Base-by-base conservation (phyloP, 2,113 vertebrate genomes). In the Sceloporus tristichus region DNA sequence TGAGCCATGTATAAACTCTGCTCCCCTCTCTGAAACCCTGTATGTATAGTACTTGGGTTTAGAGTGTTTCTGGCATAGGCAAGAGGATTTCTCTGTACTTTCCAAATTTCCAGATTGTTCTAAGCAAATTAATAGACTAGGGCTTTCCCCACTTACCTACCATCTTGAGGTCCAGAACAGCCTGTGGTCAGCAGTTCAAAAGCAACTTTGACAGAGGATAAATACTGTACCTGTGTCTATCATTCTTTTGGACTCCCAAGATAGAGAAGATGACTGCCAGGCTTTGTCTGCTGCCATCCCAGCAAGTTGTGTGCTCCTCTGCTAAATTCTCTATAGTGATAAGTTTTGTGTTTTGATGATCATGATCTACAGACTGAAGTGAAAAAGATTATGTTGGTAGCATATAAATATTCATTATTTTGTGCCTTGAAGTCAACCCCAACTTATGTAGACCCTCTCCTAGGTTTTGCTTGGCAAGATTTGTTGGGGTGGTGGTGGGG, bases 1-100 rank as follows among this genome's bases (percentile, higher is more conserved):
- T 85, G 73, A 85, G 68, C 70, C 71, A 56, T 5, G 4, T 6
- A 91, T 93, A 85, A 71, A 71, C 25, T 71, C 68, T 62, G 56
- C 87, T 40, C 66, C 1, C 0, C 40, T 25, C 38, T 76, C 88
- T 29, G 48, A 53, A 79, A 62, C 21, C 21, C 2, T 27, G 75
- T 38, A 62, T 11, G 6, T 71, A 70, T 23, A 42, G 42, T 48
- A 42, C 83, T 85, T 86, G 34, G 18, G 23, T 34, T n/a, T 65
- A 62, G 59, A 16, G 59, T 62, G 59, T 62, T 75, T 65, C n/a
- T 34, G 0, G 53, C 74, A 34, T 71, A 86, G 9, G 48, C 21
- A 70, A 80, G n/a, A 13, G 56, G 21, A 19, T 85, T 73, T 84
- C 70, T 53, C 76, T 9, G 9, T 0, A 62, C 59, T 82, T 87